Evolutionary conservation across 2,797 vertebrate genomes (phyloP).

Genomic region (Petrocephalus sullivani): DNA sequence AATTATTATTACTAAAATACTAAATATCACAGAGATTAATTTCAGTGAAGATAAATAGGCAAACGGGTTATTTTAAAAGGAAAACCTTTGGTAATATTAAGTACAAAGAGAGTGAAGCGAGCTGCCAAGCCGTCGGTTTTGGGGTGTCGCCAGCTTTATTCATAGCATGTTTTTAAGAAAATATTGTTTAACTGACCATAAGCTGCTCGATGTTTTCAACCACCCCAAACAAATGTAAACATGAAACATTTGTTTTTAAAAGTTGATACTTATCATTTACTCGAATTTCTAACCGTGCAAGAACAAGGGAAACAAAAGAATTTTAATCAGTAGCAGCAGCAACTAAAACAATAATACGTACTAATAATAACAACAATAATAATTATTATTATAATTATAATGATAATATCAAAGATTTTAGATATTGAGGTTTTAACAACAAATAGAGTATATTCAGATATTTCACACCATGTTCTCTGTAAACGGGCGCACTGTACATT

Average conservation of each 20-base stretch:
- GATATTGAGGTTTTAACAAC: background rate
- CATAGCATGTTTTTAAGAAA: background rate
- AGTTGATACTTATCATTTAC: background rate
- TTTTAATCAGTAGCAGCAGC: background rate
- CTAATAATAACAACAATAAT: conserved; percentile 11
- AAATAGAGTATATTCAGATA: background rate
- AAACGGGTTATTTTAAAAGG: background rate
- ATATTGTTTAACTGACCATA: background rate
- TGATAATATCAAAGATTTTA: background rate
- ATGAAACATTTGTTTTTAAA: background rate
- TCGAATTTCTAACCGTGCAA: background rate
- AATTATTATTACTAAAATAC: background rate
- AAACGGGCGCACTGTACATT: background rate
- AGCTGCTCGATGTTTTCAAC: background rate
- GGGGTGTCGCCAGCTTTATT: background rate
- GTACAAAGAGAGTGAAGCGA: background rate
- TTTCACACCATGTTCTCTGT: background rate
- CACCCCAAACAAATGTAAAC: background rate
- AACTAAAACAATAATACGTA: conserved; percentile 16
- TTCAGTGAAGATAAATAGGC: background rate
- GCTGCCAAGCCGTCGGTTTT: background rate
- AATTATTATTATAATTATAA: background rate
- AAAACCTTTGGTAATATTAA: background rate
- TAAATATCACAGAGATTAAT: background rate
- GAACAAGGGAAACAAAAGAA: background rate